Evolutionary conservation across 2,888 invertebrate genomes (phyloP).

Genomic region (Esperia sulphurella): DNA sequence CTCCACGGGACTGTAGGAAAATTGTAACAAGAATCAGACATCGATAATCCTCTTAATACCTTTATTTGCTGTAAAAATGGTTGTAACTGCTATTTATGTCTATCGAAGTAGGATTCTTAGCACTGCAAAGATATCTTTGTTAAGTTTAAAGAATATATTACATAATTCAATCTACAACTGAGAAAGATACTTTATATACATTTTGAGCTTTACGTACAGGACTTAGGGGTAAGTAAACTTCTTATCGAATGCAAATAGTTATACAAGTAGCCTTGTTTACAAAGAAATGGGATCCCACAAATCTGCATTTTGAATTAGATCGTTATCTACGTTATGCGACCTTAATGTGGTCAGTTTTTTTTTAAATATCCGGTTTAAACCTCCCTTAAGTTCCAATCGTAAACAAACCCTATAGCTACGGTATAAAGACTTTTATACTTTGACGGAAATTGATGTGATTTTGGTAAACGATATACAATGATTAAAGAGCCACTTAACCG

Average conservation of each 20-base stretch:
- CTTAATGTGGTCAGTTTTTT: conserved; percentile 46
- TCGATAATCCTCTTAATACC: conserved; percentile 41
- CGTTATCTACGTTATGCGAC: conserved; percentile 59
- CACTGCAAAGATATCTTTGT: background rate
- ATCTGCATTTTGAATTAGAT: conserved; percentile 67
- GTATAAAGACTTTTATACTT: background rate
- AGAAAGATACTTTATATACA: background rate
- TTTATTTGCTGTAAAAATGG: background rate
- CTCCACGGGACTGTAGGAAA: no score
- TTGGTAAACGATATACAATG: conserved; percentile 40
- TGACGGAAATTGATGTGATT: conserved; percentile 13
- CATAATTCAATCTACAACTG: background rate
- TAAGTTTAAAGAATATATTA: background rate
- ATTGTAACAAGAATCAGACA: conserved; percentile 38
- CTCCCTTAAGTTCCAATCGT: conserved; percentile 10
- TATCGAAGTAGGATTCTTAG: background rate
- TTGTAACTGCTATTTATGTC: background rate
- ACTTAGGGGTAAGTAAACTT: conserved; percentile 5
- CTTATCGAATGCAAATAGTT: conserved; percentile 19
- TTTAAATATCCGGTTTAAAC: conserved; percentile 41
- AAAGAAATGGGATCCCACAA: conserved; percentile 46
- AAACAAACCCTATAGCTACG: conserved; percentile 1
- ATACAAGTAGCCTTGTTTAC: conserved; percentile 25
- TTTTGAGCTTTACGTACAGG: background rate
- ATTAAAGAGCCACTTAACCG: conserved; percentile 39